Evolutionary conservation across 2,888 invertebrate species (phyloP).

Genomic region (Lypha dubia): DNA sequence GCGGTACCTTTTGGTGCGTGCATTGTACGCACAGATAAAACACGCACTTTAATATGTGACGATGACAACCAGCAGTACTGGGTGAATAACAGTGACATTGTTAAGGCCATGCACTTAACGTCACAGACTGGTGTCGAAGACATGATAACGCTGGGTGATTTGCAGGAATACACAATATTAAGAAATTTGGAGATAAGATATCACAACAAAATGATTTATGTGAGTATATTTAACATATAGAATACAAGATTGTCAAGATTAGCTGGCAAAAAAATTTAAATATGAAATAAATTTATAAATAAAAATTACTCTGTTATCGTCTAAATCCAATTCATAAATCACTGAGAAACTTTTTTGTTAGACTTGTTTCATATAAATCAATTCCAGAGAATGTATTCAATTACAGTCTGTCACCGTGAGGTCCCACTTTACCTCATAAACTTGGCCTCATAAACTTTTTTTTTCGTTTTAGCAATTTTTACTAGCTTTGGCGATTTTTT

Average conservation of each 20-base stretch:
- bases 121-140: conserved; percentile 94
- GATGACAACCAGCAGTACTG: conserved; percentile 91
- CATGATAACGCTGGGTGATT: conserved; percentile 97
- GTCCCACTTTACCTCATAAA: no score
- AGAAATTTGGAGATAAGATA: conserved; percentile 95
- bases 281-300: no score
- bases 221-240: conserved; percentile 84
- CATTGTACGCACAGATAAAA: conserved; percentile 90
- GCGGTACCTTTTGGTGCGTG: conserved; percentile 93
- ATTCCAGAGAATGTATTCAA: no score
- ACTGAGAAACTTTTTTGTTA: no score
- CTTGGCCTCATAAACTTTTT: no score
- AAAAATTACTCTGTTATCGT: no score
- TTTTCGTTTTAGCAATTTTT: no score
- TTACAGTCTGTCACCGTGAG: no score
- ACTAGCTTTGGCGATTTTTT: no score
- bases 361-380: no score
- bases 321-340: no score
- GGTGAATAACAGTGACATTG: conserved; percentile 85
- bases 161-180: conserved; percentile 97
- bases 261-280: no score
- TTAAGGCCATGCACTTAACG: conserved; percentile 90
- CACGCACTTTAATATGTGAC: conserved; percentile 90
- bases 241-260: neutral
- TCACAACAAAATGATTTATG: conserved; percentile 94